A percentile compares a stretch with the other conserved stretches of the same genome.
Conservation (phyloP, 1,140 invertebrate species). For the Diuraphis noxia region DNA sequence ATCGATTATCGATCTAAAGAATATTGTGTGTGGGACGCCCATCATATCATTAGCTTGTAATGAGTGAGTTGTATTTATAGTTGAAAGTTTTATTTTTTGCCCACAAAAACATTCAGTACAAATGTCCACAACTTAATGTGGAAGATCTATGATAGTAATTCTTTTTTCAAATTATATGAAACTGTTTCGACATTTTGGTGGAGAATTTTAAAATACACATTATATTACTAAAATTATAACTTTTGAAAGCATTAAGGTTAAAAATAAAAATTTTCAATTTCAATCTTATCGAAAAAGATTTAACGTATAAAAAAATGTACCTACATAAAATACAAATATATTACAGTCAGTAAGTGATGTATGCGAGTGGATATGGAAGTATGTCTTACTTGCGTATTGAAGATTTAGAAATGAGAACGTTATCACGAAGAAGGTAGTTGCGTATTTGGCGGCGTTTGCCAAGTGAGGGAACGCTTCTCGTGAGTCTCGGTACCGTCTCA, state of each 20-base stretch:
- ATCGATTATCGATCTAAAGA: too few relatives aligned
- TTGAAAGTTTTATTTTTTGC: too few relatives aligned
- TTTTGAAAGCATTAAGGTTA: background rate
- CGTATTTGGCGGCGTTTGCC: constrained; percentile 97
- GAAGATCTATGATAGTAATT: too few relatives aligned
- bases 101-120: too few relatives aligned
- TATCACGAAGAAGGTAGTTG: constrained; percentile 71
- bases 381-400: constrained; percentile 28
- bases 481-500: constrained; percentile 88
- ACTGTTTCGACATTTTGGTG: background rate
- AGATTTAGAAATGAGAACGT: constrained; percentile 32
- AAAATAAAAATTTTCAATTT: background rate
- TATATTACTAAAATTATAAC: too few relatives aligned
- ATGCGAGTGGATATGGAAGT: background rate
- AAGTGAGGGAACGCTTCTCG: constrained; percentile 92
- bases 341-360: background rate
- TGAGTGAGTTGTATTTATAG: too few relatives aligned
- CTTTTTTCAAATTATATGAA: background rate
- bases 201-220: background rate
- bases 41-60: too few relatives aligned
- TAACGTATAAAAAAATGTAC: too few relatives aligned
- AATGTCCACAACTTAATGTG: too few relatives aligned
- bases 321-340: too few relatives aligned
- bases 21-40: too few relatives aligned
- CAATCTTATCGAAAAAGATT: background rate